Evolutionary conservation across 2,113 vertebrate species (phyloP).

Genomic region (Phaethornis superciliosus): DNA sequence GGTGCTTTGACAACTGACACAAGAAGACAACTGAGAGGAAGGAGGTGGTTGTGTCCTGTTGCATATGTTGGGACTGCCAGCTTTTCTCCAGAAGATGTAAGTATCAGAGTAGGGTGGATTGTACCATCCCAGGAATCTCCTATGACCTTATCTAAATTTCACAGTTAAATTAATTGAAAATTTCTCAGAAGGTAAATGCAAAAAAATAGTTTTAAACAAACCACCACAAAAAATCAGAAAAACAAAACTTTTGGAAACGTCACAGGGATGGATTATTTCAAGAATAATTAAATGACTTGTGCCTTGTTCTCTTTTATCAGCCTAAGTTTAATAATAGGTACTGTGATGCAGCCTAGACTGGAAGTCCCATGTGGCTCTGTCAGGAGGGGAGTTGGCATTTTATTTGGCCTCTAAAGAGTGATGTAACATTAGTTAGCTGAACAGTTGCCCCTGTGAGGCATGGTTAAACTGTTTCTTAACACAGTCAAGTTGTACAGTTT

Average conservation of each 20-base stretch:
- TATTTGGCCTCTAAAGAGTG: neutral
- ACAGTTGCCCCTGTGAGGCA: neutral
- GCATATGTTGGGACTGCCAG: neutral
- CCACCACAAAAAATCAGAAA: neutral
- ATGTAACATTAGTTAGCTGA: neutral
- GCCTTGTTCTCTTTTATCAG: neutral
- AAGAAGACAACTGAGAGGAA: neutral
- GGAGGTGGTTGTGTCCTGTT: neutral
- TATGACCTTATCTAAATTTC: neutral
- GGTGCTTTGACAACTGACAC: neutral
- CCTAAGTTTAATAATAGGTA: neutral
- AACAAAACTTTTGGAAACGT: neutral
- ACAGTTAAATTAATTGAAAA: neutral
- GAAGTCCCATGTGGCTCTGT: neutral
- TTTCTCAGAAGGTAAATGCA: neutral
- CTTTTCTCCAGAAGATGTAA: neutral
- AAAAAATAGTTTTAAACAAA: neutral
- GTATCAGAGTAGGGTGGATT: neutral
- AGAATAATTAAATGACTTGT: neutral
- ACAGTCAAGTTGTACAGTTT: neutral
- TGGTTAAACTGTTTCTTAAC: neutral
- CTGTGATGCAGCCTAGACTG: neutral
- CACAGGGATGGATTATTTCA: neutral
- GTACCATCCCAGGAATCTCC: neutral
- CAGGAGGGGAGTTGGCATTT: neutral